phyloP scores from a whole-genome alignment of 2,113 vertebrate species.

The Hippopotamus amphibius region DNA sequence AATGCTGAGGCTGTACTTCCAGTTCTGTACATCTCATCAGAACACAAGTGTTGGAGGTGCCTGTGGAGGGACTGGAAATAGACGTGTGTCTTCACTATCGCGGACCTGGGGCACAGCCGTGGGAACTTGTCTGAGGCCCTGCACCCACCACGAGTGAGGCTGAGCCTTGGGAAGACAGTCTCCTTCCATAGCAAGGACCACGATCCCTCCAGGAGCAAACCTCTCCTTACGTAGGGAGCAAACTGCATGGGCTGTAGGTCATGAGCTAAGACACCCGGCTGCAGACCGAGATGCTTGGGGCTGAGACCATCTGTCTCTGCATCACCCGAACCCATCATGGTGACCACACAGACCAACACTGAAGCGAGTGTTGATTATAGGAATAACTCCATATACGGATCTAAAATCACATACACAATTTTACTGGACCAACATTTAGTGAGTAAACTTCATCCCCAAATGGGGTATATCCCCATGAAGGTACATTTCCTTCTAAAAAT shows the following conservation, averaged over 20 bases:
- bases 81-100: fast-evolving
- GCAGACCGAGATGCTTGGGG: background rate
- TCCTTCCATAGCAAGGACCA: background rate
- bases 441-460: background rate
- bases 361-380: background rate
- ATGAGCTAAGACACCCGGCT: fast-evolving
- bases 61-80: background rate
- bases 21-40: too few relatives aligned
- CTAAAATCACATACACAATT: background rate
- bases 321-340: fast-evolving
- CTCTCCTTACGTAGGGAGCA: fast-evolving
- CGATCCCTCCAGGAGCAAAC: background rate
- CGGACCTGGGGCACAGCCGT: fast-evolving
- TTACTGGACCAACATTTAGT: background rate
- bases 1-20: background rate
- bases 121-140: fast-evolving
- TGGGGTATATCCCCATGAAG: background rate
- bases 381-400: background rate
- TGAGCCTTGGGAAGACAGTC: fast-evolving
- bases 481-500: background rate
- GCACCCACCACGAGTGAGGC: fast-evolving
- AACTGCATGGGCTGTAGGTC: fast-evolving
- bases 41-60: background rate
- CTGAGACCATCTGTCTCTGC: fast-evolving
- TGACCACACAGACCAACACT: fast-evolving